These are phyloP conservation scores for Drosophila insularis DNA, from an alignment of 1,140 invertebrate genomes.

Conservation along the genomic window DNA sequence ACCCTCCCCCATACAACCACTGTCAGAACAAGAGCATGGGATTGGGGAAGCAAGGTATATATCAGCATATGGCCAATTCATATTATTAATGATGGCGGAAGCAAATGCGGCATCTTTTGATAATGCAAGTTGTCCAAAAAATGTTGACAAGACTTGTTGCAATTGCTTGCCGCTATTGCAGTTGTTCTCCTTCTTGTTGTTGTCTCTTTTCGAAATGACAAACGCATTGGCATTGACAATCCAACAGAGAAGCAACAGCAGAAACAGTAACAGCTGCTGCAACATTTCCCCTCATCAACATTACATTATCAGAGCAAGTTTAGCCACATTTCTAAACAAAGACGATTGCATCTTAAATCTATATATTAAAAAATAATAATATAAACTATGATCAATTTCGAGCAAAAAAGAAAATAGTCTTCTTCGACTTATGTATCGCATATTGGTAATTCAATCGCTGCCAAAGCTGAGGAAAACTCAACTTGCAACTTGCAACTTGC, in stretches of 20 bases:
- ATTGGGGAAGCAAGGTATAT: conserved; percentile 22
- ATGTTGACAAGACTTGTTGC: conserved; percentile 45
- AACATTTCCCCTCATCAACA: conserved; percentile 16
- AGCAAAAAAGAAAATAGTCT: too few species aligned
- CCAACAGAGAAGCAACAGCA: conserved; percentile 17
- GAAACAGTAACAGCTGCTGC: conserved; percentile 23
- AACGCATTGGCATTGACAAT: conserved; percentile 61
- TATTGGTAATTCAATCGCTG: conserved; percentile 37
- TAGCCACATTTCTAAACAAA: conserved; percentile 23
- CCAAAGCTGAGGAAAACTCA: conserved; percentile 30
- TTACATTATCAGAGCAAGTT: conserved; percentile 3
- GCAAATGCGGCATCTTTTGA: conserved; percentile 69
- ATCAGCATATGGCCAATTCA: conserved; percentile 60
- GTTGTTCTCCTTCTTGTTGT: conserved; percentile 33
- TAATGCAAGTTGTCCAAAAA: conserved; percentile 38
- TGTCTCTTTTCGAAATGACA: conserved; percentile 63
- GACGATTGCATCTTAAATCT: too few species aligned
- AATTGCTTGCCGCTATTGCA: conserved; percentile 30
- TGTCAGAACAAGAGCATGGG: conserved; percentile 69
- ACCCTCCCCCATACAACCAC: neutral
- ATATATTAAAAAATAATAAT: too few species aligned
- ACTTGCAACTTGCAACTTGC: conserved; percentile 11
- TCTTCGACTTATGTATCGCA: conserved; percentile 5
- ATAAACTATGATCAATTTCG: too few species aligned
- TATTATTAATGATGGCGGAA: conserved; percentile 77